Conservation (phyloP, 2,888 invertebrate species). For the Cheilosia variabilis region DNA sequence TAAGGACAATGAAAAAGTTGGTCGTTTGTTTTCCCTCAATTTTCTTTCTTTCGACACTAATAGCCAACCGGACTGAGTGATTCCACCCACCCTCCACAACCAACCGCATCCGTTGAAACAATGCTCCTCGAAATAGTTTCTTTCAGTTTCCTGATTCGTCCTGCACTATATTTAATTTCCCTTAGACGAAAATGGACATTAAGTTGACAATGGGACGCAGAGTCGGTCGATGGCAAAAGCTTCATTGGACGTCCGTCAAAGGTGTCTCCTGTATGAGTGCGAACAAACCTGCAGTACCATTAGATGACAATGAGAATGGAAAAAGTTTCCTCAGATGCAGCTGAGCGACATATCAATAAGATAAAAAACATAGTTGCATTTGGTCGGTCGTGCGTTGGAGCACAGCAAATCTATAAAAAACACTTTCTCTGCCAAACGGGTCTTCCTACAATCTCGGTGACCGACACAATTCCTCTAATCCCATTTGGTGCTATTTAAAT, state of each 20-base stretch:
- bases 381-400: too few species aligned
- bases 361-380: not conserved
- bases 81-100: not conserved
- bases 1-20: conserved; percentile 52
- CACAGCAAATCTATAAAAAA: too few species aligned
- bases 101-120: conserved; percentile 24
- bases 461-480: conserved; percentile 25
- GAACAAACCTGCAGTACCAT: not conserved
- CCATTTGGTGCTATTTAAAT: conserved; percentile 46
- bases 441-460: conserved; percentile 21
- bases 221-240: conserved; percentile 25
- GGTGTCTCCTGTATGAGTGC: conserved; percentile 15
- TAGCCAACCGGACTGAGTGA: not conserved
- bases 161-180: not conserved
- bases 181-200: conserved; percentile 51
- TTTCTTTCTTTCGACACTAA: conserved; percentile 40
- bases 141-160: conserved; percentile 41
- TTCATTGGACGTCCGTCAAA: conserved; percentile 50
- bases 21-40: not conserved
- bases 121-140: conserved; percentile 26
- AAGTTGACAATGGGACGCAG: conserved; percentile 55
- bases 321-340: conserved; percentile 2
- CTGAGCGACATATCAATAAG: not conserved
- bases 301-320: not conserved
- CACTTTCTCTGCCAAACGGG: conserved; percentile 15